Percentiles rank a stretch among this genome's conserved stretches.
Conservation (phyloP, 2,797 vertebrate species). For the Rhinichthys osculus region DNA sequence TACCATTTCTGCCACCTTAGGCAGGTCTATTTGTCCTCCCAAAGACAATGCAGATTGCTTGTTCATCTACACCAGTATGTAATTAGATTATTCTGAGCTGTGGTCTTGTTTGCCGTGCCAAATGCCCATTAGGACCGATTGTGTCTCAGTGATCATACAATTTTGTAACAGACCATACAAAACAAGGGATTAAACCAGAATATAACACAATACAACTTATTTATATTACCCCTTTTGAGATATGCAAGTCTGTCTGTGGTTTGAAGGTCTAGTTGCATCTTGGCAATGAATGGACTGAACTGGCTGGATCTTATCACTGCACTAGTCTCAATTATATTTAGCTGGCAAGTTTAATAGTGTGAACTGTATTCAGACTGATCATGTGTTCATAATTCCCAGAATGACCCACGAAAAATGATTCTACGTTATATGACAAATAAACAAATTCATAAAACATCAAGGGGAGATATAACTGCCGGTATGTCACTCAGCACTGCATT, state of each 20-base stretch:
- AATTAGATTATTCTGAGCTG: constrained; percentile 26
- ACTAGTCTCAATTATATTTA: background rate
- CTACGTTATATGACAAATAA: background rate
- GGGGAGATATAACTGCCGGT: background rate
- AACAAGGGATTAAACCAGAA: constrained; percentile 22
- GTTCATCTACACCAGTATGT: constrained; percentile 35
- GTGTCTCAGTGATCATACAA: background rate
- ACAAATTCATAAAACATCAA: background rate
- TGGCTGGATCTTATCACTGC: background rate
- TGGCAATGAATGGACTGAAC: background rate
- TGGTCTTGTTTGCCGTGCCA: constrained; percentile 27
- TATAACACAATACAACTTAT: constrained; percentile 19
- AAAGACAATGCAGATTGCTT: constrained; percentile 27
- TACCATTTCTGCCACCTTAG: constrained; percentile 23
- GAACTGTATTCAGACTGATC: background rate
- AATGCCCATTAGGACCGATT: constrained; percentile 18
- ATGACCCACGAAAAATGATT: background rate
- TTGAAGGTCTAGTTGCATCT: background rate
- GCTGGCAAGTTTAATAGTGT: background rate
- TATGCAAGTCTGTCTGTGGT: background rate
- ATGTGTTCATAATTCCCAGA: background rate
- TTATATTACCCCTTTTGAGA: background rate
- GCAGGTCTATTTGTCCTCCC: constrained; percentile 35
- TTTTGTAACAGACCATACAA: constrained; percentile 16
- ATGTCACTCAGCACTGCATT: background rate